Base-by-base conservation (phyloP, 2,888 invertebrate species). In the Myopa tessellatipennis region DNA sequence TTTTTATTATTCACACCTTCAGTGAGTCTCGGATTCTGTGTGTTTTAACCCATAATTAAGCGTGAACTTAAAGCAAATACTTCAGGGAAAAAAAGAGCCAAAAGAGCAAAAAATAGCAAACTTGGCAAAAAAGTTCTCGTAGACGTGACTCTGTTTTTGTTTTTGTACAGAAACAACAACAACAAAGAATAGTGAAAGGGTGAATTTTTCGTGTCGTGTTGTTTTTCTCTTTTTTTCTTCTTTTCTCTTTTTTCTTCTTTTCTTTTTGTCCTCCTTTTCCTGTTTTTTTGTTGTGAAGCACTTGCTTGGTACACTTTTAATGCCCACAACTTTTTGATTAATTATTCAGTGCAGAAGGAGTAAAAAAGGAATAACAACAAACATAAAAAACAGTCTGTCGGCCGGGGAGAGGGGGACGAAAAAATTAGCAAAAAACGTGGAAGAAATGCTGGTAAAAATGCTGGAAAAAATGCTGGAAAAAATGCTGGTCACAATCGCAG, bases 301-400 rank as follows among this genome's bases (percentile, higher is more conserved):
- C 6, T 14, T 7, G 7, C 69, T 45, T 52, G 69, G 4, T 69
- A 69, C 52, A 69, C 18, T 34, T 69, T 69, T 52, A 69, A 69
- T 68, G 69, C 69, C 5, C 50, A 52, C 7, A 69, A 50, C 52
- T 69, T 69, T 61, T 10, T 69, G 69, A 69, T 69, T 69, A 69
- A 69, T 69, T 69, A 52, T 69, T 26, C 34, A 61, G 6, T 61
- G 61, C 65, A 36, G 38, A 65, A 16, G 16, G 34, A 45, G 55
- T 14, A 12, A n/a, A 14, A 50, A 50, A 14, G 26, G 61, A 4
- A 65, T 34, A 65, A 36, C 38, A 36, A 65, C 34, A 38, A 38
- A 16, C 1, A 63, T 12, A 63, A 63, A 63, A 36, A 63, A 26
- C 7, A 34, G 34, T 4, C 63, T 26, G 26, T 2, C 2, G 2